Evolutionary conservation across 2,888 invertebrate species (phyloP).

Genomic region (Leptinotarsa peninsularis): DNA sequence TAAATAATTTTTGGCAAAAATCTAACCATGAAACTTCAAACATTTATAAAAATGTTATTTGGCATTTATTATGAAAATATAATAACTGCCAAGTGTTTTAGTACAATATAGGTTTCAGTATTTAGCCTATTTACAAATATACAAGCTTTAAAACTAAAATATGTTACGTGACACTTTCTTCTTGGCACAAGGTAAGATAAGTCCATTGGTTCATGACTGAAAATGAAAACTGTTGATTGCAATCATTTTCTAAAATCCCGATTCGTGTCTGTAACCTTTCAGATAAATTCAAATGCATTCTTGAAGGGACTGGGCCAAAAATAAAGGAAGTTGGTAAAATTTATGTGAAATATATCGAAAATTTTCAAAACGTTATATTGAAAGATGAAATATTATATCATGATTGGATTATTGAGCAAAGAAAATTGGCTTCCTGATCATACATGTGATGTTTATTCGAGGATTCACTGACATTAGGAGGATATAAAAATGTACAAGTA

Average conservation of each 20-base stretch:
- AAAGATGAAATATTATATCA: too few relatives aligned
- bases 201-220: slow-evolving; percentile 7
- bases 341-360: too few relatives aligned
- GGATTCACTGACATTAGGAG: too few relatives aligned
- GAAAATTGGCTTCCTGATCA: too few relatives aligned
- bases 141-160: slow-evolving; percentile 63
- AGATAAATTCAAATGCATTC: background rate
- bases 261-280: too few relatives aligned
- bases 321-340: too few relatives aligned
- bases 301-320: background rate
- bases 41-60: slow-evolving; percentile 55
- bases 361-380: too few relatives aligned
- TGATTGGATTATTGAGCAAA: too few relatives aligned
- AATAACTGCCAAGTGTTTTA: slow-evolving; percentile 40
- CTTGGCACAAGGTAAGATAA: slow-evolving; percentile 61
- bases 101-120: slow-evolving; percentile 43
- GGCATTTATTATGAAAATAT: slow-evolving; percentile 44
- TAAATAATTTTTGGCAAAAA: slow-evolving; percentile 57
- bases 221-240: background rate
- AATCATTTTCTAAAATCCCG: background rate
- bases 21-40: slow-evolving; percentile 60
- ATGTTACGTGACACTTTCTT: slow-evolving; percentile 65
- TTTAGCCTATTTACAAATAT: slow-evolving; percentile 66
- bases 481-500: too few relatives aligned
- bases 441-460: too few relatives aligned